Conservation (phyloP, 2,797 vertebrate species). For the Anguilla anguilla region DNA sequence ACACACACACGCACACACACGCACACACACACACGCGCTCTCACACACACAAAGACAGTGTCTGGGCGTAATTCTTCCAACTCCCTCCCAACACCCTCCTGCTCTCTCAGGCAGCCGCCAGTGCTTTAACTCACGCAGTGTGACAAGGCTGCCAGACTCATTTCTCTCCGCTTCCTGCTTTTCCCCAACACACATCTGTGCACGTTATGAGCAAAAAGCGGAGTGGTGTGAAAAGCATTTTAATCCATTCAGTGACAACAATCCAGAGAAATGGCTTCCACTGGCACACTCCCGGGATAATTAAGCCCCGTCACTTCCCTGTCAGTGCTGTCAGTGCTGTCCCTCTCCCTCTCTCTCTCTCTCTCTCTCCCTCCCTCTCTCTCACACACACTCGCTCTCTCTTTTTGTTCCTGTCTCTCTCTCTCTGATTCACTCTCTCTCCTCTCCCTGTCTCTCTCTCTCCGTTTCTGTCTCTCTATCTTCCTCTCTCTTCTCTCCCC, state of each 20-base stretch:
- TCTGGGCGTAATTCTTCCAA: neutral
- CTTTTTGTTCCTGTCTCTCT: too few species aligned
- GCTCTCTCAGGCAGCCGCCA: neutral
- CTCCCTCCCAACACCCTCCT: neutral
- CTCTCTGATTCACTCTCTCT: too few species aligned
- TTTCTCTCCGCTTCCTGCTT: neutral
- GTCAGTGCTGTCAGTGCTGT: slow-evolving; percentile 1
- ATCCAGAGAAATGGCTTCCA: slow-evolving; percentile 18
- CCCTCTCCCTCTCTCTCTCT: slow-evolving; percentile 10
- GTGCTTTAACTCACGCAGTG: neutral
- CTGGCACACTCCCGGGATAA: slow-evolving; percentile 14
- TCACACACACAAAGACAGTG: neutral
- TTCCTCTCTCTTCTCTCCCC: neutral
- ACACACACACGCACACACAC: slow-evolving; percentile 47
- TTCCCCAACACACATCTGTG: slow-evolving; percentile 10
- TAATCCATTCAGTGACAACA: slow-evolving; percentile 26
- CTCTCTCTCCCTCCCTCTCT: neutral
- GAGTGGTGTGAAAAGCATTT: neutral
- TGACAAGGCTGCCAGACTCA: neutral
- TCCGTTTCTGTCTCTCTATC: too few species aligned
- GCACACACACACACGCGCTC: neutral
- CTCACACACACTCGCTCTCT: too few species aligned
- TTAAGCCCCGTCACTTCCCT: slow-evolving; percentile 18
- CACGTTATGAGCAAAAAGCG: slow-evolving; percentile 2
- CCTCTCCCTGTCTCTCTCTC: too few species aligned